Percentiles rank a stretch among this genome's conserved stretches.
Conservation (phyloP, 2,113 vertebrate species). For the Python bivittatus region DNA sequence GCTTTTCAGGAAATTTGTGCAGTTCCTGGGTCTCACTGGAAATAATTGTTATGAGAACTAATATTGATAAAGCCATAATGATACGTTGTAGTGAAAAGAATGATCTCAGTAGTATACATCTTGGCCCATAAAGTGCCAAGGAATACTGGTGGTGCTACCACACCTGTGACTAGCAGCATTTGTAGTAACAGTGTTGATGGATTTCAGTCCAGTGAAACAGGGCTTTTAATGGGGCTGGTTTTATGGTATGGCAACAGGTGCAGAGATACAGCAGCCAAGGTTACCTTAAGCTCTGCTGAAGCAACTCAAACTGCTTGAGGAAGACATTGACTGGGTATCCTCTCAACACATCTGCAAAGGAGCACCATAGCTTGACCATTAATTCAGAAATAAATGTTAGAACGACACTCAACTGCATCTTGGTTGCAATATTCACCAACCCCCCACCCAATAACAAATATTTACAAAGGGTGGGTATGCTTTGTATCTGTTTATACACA, state of each 20-base stretch:
- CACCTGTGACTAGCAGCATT: background rate
- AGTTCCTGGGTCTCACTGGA: background rate
- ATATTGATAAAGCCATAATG: background rate
- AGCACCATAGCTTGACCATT: background rate
- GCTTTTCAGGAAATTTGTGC: background rate
- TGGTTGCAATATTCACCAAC: background rate
- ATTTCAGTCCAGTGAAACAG: background rate
- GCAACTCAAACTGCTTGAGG: background rate
- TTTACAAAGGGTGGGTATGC: background rate
- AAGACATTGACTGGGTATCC: background rate
- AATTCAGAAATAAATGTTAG: background rate
- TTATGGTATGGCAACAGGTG: background rate
- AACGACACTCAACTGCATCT: background rate
- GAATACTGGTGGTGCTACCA: background rate
- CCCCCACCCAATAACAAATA: background rate
- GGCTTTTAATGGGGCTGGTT: background rate
- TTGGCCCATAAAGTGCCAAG: background rate
- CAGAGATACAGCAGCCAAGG: background rate
- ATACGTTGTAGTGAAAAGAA: background rate
- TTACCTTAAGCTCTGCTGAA: background rate
- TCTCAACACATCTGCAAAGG: background rate
- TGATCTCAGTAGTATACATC: background rate
- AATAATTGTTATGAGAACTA: background rate
- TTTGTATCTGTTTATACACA: background rate
- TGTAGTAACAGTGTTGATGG: background rate